Percentiles rank a stretch among this genome's conserved stretches.
phyloP scores from a whole-genome alignment of 2,797 vertebrate species.

The Merluccius polli region DNA sequence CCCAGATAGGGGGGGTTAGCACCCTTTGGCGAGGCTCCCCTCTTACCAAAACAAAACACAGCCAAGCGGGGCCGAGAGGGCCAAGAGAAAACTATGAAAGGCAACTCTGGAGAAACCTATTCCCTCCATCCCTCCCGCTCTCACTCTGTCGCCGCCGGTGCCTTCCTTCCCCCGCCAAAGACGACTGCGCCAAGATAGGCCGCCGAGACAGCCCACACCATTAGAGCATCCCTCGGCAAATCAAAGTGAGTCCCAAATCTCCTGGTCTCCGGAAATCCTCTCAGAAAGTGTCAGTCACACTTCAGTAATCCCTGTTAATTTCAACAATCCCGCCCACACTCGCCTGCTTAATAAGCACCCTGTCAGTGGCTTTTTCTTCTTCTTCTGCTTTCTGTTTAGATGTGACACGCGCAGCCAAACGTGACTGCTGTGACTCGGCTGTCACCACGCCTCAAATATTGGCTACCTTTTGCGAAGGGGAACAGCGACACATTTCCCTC shows the following conservation, averaged over 20 bases:
- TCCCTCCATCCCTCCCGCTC: background rate
- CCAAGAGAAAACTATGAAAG: too few relatives aligned
- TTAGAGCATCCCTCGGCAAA: conserved; percentile 65
- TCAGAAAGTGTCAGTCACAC: conserved; percentile 73
- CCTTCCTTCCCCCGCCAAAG: conserved; percentile 35
- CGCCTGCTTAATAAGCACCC: conserved; percentile 66
- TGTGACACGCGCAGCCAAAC: conserved; percentile 54
- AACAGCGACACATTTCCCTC: conserved; percentile 1
- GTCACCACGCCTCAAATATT: conserved; percentile 47
- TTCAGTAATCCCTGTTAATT: conserved; percentile 72
- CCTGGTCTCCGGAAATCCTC: conserved; percentile 64
- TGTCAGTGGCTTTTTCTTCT: conserved; percentile 44
- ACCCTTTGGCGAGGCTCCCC: background rate
- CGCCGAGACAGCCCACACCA: conserved; percentile 60
- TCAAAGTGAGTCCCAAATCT: conserved; percentile 68
- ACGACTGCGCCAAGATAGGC: conserved; percentile 52
- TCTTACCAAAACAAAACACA: conserved; percentile 15
- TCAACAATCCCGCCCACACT: conserved; percentile 65
- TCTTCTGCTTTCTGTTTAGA: conserved; percentile 52
- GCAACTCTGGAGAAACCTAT: too few relatives aligned
- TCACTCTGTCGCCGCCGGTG: too few relatives aligned
- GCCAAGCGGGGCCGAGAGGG: background rate
- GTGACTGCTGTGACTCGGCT: conserved; percentile 44
- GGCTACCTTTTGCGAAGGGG: conserved; percentile 27
- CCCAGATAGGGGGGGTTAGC: background rate